These are phyloP conservation scores for Xyliphius kryptos DNA, from an alignment of 2,113 vertebrate species.

Conservation along the genomic window DNA sequence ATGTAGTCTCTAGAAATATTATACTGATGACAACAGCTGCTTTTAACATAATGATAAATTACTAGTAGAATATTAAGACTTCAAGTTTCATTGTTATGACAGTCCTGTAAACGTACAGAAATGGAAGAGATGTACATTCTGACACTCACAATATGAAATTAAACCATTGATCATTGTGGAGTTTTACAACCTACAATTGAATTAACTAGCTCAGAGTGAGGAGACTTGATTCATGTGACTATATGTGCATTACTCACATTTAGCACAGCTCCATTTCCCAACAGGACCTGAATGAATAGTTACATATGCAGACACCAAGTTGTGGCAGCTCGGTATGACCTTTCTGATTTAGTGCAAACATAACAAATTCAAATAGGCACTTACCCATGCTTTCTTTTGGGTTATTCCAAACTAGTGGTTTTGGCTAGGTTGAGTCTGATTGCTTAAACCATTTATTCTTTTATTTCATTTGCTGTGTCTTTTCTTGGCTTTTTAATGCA, in stretches of 20 bases:
- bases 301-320: slow-evolving; percentile 26
- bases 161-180: too few relatives aligned
- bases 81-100: too few relatives aligned
- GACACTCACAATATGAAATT: neutral
- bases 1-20: too few relatives aligned
- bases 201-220: neutral
- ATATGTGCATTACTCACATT: neutral
- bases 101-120: too few relatives aligned
- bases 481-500: too few relatives aligned
- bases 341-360: slow-evolving; percentile 36
- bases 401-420: slow-evolving; percentile 29
- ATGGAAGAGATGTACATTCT: neutral
- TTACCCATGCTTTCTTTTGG: slow-evolving; percentile 7
- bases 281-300: slow-evolving; percentile 9
- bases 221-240: too few relatives aligned
- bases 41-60: too few relatives aligned
- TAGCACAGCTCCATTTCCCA: slow-evolving; percentile 17
- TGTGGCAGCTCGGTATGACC: slow-evolving; percentile 18
- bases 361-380: slow-evolving; percentile 25
- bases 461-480: slow-evolving; percentile 28
- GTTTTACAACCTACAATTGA: neutral
- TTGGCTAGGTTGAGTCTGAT: slow-evolving; percentile 46
- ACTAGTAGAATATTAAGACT: too few relatives aligned
- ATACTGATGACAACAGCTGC: too few relatives aligned
- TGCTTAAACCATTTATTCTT: slow-evolving; percentile 42